phyloP scores from a whole-genome alignment of 1,140 invertebrate genomes.

The Coptotermes formosanus region DNA sequence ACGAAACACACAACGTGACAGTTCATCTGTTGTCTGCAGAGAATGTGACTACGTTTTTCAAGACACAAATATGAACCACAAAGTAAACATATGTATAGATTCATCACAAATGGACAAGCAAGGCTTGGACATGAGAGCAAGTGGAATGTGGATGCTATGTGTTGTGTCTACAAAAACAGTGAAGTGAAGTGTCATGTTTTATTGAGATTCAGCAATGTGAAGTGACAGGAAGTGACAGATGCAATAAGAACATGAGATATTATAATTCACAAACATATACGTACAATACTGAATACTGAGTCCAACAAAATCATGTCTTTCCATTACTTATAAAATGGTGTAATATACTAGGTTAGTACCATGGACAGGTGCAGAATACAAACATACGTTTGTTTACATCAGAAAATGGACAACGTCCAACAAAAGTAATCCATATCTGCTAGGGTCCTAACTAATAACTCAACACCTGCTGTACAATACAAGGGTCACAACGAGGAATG shows the following conservation, averaged over 20 bases:
- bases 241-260: not conserved
- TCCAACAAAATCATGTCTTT: conserved; percentile 13
- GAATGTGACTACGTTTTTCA: no score
- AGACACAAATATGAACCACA: no score
- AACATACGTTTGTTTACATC: not conserved
- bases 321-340: not conserved
- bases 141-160: conserved; percentile 8
- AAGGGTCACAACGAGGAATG: not conserved
- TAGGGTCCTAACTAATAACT: not conserved
- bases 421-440: not conserved
- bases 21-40: no score
- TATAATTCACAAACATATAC: conserved; percentile 10
- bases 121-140: not conserved
- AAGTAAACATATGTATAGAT: no score
- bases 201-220: conserved; percentile 11
- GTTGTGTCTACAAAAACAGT: not conserved
- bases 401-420: conserved; percentile 7
- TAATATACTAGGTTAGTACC: not conserved
- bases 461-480: not conserved
- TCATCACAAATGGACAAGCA: no score
- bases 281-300: conserved; percentile 13
- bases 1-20: no score
- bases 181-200: conserved; percentile 16
- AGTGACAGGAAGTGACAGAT: not conserved
- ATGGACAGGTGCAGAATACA: not conserved